Base-by-base conservation (phyloP, 2,113 vertebrate genomes). In the Rhea americana region DNA sequence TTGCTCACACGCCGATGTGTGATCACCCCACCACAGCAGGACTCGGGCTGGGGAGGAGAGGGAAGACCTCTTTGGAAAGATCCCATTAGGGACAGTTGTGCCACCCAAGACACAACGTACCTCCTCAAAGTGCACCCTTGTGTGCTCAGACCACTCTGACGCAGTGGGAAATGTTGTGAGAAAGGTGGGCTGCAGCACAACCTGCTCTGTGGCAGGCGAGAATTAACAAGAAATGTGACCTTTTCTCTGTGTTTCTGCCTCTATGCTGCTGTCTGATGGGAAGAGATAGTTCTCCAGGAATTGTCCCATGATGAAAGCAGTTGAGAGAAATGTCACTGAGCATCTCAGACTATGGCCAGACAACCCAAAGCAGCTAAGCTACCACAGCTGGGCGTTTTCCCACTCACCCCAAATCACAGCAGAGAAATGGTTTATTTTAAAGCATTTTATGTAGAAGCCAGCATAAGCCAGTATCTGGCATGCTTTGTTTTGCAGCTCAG, bases 141-240 rank as follows among this genome's bases (percentile, higher is more conserved):
- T 15, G 4, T 15, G 13, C n/a, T 30, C 14, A 1, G 58, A 11
- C 21, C 59, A 9, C 5, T 1, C 26, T 0, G 10, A 30, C 3
- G 59, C 35, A 35, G 41, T 13, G 47, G 35, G 30, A 2, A 9
- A 8, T 3, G 11, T 22, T 32, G n/a, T 10, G 20, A 39, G 19
- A 8, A 6, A 9, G 11, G 11, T 1, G 19, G 26, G 55, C 55
- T 30, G 55, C 28, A 18, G 28, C 45, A 47, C 6, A 8, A 18
- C 45, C 45, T 18, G 45, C 55, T 32, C 55, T 32, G 55, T 17
- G 18, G 53, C 6, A 20, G 61, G 62, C 2, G 20, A 41, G 53
- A 35, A 9, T 18, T 11, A 28, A 2, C 26, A 6, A 7, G 3
- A 50, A 17, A 25, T 1, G 8, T 12, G 21, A n/a, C 55, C 51